Conservation (phyloP, 2,888 invertebrate species). For the Fragum whitleyi region DNA sequence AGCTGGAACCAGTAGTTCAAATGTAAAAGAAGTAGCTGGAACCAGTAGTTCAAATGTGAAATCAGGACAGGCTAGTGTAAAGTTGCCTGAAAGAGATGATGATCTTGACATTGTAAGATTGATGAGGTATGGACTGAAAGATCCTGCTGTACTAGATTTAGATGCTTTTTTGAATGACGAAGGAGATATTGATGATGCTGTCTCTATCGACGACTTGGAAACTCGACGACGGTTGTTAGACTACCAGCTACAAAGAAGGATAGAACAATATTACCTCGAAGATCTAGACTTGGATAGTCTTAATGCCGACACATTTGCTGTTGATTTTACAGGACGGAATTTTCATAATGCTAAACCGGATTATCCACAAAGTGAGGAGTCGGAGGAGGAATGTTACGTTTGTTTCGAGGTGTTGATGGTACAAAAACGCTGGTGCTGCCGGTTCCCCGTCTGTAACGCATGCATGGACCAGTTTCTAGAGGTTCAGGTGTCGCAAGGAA, state of each 20-base stretch:
- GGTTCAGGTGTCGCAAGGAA: constrained; percentile 79
- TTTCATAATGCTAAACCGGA: constrained; percentile 24
- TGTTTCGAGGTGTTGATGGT: constrained; percentile 77
- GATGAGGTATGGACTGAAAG: not conserved
- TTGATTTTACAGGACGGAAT: not conserved
- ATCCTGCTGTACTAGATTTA: constrained; percentile 11
- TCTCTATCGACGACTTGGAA: constrained; percentile 9
- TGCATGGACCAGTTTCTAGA: constrained; percentile 82
- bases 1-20: not conserved
- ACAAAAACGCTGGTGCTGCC: constrained; percentile 82
- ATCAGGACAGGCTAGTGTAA: too few relatives aligned
- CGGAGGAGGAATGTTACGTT: constrained; percentile 78
- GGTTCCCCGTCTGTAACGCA: constrained; percentile 80
- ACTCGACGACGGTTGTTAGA: constrained; percentile 5
- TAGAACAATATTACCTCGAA: constrained; percentile 22
- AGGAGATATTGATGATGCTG: not conserved
- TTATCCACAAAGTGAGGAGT: constrained; percentile 61
- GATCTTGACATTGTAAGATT: not conserved
- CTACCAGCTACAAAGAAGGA: constrained; percentile 6
- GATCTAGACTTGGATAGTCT: constrained; percentile 20
- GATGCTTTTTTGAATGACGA: constrained; percentile 11
- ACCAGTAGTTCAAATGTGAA: not conserved
- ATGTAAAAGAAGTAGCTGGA: not conserved
- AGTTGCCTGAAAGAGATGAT: not conserved
- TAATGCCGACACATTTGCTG: constrained; percentile 4